Conservation (phyloP, 2,113 vertebrate species). For the Ursus arctos region DNA sequence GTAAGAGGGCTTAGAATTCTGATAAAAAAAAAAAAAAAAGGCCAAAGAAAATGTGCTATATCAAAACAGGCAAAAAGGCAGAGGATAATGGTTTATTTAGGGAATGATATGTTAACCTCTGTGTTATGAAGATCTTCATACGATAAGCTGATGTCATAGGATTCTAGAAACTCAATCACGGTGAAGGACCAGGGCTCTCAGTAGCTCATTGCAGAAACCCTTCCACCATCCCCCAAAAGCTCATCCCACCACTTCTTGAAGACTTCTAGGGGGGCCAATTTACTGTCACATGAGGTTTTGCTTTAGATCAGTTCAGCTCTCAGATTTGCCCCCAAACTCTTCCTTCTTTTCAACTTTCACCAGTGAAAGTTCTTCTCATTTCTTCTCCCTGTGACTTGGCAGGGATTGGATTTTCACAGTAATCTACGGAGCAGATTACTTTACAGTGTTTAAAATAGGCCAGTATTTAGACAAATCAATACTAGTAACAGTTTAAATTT, state of each 20-base stretch:
- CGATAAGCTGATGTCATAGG: not conserved
- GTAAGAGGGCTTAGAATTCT: not conserved
- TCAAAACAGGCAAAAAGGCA: not conserved
- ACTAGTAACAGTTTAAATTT: not conserved
- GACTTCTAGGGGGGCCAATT: too few species aligned
- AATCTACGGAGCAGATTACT: not conserved
- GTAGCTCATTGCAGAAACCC: not conserved
- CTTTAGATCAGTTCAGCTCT: not conserved
- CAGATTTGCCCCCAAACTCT: not conserved
- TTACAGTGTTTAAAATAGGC: not conserved
- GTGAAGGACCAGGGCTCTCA: fast-evolving
- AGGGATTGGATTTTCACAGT: not conserved
- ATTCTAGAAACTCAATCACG: not conserved
- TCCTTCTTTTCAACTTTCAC: not conserved
- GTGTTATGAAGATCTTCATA: not conserved
- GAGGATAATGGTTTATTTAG: not conserved
- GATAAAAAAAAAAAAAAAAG: not conserved
- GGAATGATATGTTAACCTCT: not conserved
- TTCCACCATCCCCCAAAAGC: not conserved
- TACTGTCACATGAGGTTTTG: not conserved
- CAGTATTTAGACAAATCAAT: not conserved
- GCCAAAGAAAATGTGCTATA: not conserved
- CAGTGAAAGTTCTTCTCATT: not conserved
- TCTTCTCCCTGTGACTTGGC: not conserved
- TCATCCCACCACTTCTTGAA: not conserved